A percentile compares a stretch with the other conserved stretches of the same genome.
Conservation (phyloP, 2,113 vertebrate species). For the Anolis carolinensis region DNA sequence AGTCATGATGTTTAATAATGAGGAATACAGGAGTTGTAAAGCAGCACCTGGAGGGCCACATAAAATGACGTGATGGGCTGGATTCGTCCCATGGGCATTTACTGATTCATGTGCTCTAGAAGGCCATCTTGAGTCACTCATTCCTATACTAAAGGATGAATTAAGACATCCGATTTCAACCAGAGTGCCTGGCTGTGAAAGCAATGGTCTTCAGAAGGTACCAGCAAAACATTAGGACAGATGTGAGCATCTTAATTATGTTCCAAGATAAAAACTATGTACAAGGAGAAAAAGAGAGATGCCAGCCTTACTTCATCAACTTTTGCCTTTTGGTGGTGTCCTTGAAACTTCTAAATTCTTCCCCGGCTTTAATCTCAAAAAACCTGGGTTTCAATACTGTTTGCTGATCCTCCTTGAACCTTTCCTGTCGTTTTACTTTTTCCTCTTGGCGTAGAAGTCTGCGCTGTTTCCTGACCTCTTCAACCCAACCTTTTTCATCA, state of each 20-base stretch:
- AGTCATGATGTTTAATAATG: too few relatives aligned
- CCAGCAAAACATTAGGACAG: neutral
- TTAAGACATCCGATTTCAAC: neutral
- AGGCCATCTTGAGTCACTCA: too few relatives aligned
- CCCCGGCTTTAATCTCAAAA: conserved; percentile 95
- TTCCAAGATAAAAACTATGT: neutral
- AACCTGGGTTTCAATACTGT: conserved; percentile 89
- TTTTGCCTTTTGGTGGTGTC: conserved; percentile 88
- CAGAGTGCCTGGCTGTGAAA: conserved; percentile 12
- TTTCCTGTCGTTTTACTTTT: conserved; percentile 80
- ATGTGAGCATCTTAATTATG: neutral
- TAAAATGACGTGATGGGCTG: too few relatives aligned
- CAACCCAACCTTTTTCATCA: conserved; percentile 96
- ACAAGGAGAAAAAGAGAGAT: conserved; percentile 29
- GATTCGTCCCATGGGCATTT: too few relatives aligned
- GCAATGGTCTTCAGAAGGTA: conserved; percentile 18
- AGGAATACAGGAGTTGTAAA: too few relatives aligned
- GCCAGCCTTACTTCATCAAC: conserved; percentile 88
- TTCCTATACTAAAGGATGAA: neutral
- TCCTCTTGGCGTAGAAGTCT: conserved; percentile 85
- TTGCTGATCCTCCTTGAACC: conserved; percentile 83
- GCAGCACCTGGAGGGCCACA: too few relatives aligned
- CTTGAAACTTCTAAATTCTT: conserved; percentile 94
- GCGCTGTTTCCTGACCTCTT: conserved; percentile 95
- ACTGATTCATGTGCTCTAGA: too few relatives aligned